These are phyloP conservation scores for Branchinecta lindahli DNA, from an alignment of 1,140 invertebrate genomes.

Conservation along the genomic window DNA sequence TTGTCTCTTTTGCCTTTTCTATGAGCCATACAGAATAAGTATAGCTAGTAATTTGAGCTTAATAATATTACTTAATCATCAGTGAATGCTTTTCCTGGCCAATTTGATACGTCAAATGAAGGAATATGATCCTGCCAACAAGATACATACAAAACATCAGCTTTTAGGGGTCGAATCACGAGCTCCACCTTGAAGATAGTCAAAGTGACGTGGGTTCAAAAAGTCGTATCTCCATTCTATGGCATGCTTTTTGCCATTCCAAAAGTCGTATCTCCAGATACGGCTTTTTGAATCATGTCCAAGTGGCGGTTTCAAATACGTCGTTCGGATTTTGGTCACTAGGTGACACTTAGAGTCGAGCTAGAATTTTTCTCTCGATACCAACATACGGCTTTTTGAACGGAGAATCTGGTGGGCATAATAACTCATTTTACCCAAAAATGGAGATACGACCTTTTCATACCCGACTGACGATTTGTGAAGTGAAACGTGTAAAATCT, in stretches of 20 bases:
- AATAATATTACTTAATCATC: slow-evolving; percentile 1
- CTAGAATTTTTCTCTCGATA: slow-evolving; percentile 1
- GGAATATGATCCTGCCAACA: slow-evolving; percentile 4
- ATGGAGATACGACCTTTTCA: slow-evolving; percentile 5
- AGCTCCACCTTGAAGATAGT: not conserved
- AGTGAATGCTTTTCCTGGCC: not conserved
- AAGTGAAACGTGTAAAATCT: too few relatives aligned
- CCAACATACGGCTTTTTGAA: slow-evolving; percentile 1
- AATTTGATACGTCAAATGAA: slow-evolving; percentile 2
- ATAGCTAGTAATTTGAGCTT: not conserved
- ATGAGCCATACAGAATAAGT: not conserved
- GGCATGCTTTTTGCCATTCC: not conserved
- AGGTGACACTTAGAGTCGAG: not conserved
- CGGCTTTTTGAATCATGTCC: too few relatives aligned
- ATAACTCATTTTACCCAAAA: slow-evolving; percentile 6
- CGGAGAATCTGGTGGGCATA: slow-evolving; percentile 1
- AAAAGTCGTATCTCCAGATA: too few relatives aligned
- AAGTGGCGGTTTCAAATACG: too few relatives aligned
- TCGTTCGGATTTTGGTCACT: slow-evolving; percentile 5
- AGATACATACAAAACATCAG: slow-evolving; percentile 9
- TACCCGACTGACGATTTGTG: slow-evolving; percentile 4
- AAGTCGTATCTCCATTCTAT: not conserved
- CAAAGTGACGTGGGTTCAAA: slow-evolving; percentile 1
- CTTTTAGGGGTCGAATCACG: slow-evolving; percentile 8
- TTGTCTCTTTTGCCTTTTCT: slow-evolving; percentile 5